Conservation (phyloP, 2,797 vertebrate species). For the Silurus aristotelis region DNA sequence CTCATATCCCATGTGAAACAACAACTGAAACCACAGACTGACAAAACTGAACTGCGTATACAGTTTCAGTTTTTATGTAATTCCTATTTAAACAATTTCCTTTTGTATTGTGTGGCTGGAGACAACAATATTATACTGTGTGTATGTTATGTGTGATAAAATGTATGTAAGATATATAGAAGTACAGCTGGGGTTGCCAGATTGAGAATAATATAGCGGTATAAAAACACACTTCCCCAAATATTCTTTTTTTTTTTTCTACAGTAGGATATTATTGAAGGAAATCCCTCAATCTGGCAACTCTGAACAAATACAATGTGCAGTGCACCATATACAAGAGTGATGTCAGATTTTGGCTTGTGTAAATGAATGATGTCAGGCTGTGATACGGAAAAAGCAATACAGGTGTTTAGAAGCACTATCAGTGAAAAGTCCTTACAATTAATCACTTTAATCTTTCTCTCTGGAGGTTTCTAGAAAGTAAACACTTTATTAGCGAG, state of each 20-base stretch:
- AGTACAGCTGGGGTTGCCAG: slow-evolving; percentile 4
- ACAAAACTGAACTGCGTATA: background rate
- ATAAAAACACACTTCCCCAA: background rate
- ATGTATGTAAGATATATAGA: slow-evolving; percentile 17
- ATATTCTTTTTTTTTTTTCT: background rate
- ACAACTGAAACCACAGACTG: background rate
- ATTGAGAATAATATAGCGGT: background rate
- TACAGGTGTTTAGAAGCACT: slow-evolving; percentile 3
- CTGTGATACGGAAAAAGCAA: slow-evolving; percentile 5
- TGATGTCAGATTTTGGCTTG: slow-evolving; percentile 6
- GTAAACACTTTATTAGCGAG: slow-evolving; percentile 28
- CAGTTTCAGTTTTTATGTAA: background rate
- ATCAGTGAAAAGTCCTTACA: background rate
- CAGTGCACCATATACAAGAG: background rate
- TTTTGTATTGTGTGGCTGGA: background rate
- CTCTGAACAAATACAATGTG: background rate
- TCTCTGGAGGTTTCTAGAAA: slow-evolving; percentile 22
- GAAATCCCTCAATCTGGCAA: slow-evolving; percentile 3
- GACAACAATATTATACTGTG: background rate
- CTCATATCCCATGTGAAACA: background rate
- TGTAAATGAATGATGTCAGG: slow-evolving; percentile 1
- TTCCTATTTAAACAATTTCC: background rate
- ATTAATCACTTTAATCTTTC: slow-evolving; percentile 3
- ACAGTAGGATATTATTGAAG: background rate
- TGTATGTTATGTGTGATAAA: background rate